These are phyloP conservation scores for Pavo muticus DNA, from an alignment of 2,113 vertebrate species.

Conservation along the genomic window DNA sequence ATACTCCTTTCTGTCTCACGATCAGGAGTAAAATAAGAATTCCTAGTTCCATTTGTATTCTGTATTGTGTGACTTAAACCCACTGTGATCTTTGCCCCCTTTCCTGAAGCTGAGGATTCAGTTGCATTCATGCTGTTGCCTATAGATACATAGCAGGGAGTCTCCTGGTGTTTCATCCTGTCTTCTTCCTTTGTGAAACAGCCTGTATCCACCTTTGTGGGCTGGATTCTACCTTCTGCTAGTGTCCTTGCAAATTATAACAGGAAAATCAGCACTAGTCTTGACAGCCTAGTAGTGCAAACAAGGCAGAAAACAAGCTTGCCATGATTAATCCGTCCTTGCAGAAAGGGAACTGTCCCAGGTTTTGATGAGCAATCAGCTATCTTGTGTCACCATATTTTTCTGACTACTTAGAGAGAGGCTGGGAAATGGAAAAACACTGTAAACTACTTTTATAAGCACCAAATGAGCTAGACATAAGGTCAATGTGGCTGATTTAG, in stretches of 20 bases:
- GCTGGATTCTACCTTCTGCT: neutral
- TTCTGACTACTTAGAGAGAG: neutral
- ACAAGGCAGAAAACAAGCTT: neutral
- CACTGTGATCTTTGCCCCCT: neutral
- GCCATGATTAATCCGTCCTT: neutral
- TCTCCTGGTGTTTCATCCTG: neutral
- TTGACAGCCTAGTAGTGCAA: neutral
- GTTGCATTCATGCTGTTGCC: neutral
- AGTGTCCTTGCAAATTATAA: fast-evolving
- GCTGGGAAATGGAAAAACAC: neutral
- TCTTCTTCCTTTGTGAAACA: neutral
- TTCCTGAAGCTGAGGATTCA: neutral
- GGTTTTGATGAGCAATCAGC: neutral
- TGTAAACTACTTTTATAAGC: neutral
- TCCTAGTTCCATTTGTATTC: neutral
- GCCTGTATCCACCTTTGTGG: fast-evolving
- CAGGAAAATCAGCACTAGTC: neutral
- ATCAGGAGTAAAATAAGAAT: neutral
- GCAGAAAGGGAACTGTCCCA: neutral
- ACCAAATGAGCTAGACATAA: neutral
- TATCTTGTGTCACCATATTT: neutral
- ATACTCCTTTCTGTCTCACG: fast-evolving
- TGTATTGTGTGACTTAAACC: neutral
- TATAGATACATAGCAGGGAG: neutral
- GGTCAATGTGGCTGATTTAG: neutral